phyloP scores from a whole-genome alignment of 2,797 vertebrate genomes.

The Amblyraja radiata region DNA sequence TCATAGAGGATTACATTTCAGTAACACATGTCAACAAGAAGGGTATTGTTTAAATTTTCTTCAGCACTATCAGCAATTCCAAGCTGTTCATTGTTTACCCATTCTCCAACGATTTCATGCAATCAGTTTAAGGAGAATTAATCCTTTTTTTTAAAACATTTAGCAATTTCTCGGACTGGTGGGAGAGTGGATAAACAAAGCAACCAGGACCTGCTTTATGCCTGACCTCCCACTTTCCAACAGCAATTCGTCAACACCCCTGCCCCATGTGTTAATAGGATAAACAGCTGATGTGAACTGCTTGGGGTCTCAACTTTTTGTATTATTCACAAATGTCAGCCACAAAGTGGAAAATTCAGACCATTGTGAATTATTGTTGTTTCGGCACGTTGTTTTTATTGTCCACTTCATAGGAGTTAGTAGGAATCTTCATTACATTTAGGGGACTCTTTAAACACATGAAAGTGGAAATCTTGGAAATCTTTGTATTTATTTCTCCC shows the following conservation, averaged over 20 bases:
- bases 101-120: not conserved
- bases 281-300: not conserved
- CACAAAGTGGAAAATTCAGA: not conserved
- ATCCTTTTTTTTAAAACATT: not conserved
- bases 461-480: no score
- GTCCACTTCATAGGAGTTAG: not conserved
- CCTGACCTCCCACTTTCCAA: not conserved
- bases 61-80: not conserved
- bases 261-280: not conserved
- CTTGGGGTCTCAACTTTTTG: not conserved
- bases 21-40: not conserved
- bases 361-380: not conserved
- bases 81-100: not conserved
- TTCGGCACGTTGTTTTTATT: not conserved
- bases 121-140: not conserved
- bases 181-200: not conserved
- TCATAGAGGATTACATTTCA: no score
- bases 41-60: not conserved
- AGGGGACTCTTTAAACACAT: no score
- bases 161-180: not conserved
- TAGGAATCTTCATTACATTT: no score
- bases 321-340: not conserved
- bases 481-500: no score
- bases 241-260: no score
- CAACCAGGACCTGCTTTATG: not conserved